Conservation (phyloP, 1,140 invertebrate genomes). For the Bombus polaris region DNA sequence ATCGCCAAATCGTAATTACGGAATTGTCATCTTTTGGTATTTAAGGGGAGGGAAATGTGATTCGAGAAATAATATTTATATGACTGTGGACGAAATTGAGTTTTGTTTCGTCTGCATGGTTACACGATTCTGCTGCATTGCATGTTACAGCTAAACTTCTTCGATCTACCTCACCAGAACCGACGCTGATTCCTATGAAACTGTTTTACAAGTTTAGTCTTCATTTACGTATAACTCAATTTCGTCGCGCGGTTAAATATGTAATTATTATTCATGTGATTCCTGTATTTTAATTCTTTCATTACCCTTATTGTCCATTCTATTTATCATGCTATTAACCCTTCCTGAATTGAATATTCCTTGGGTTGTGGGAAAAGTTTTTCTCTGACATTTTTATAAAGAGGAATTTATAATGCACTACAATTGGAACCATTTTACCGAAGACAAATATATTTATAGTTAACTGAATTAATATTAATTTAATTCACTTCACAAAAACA, state of each 20-base stretch:
- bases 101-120: slow-evolving; percentile 43
- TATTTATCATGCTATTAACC: not conserved
- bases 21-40: not conserved
- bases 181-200: slow-evolving; percentile 1
- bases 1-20: not conserved
- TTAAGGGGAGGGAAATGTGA: not conserved
- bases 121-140: slow-evolving; percentile 74
- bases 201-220: slow-evolving; percentile 9
- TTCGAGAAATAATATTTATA: not conserved
- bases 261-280: not conserved
- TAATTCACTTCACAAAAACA: no score
- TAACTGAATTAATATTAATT: no score
- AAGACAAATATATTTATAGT: no score
- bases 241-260: not conserved
- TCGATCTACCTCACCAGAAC: slow-evolving; percentile 64
- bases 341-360: not conserved
- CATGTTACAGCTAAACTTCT: slow-evolving; percentile 74
- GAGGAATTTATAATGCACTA: not conserved
- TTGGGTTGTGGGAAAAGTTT: not conserved
- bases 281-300: not conserved
- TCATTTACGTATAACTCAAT: not conserved
- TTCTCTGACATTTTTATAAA: not conserved
- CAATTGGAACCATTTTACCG: no score
- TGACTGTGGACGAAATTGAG: not conserved
- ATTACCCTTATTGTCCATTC: not conserved